A percentile compares a stretch with the other conserved stretches of the same genome.
These are phyloP conservation scores for Zophobas morio DNA, from an alignment of 1,140 invertebrate genomes.

Conservation along the genomic window DNA sequence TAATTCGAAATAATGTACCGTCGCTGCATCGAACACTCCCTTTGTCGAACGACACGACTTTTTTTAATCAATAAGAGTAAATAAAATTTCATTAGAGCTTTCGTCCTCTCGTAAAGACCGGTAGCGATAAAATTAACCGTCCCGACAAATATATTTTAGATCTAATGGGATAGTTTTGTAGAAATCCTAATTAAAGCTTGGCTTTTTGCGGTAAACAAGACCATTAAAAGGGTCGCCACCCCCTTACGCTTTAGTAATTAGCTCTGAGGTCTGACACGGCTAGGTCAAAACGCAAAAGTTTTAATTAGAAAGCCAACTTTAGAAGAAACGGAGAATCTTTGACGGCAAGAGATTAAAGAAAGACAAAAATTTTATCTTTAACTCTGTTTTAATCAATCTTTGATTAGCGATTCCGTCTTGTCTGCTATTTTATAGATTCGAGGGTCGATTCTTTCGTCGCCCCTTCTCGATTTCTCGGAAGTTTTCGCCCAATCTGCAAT, in stretches of 20 bases:
- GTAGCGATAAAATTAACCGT: conserved; percentile 3
- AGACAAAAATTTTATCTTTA: background rate
- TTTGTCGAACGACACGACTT: background rate
- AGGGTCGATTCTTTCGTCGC: too few species aligned
- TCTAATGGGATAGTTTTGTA: conserved; percentile 30
- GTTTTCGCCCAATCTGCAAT: too few species aligned
- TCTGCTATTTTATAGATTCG: too few species aligned
- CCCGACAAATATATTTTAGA: conserved; percentile 24
- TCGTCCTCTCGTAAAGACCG: background rate
- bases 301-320: conserved; percentile 16
- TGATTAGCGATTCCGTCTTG: too few species aligned
- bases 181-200: conserved; percentile 22
- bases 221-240: conserved; percentile 23
- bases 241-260: conserved; percentile 11
- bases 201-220: conserved; percentile 27
- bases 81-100: conserved; percentile 11
- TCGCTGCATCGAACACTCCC: too few species aligned
- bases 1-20: too few species aligned
- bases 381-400: background rate
- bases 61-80: conserved; percentile 13
- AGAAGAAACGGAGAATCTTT: conserved; percentile 1
- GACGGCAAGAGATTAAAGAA: conserved; percentile 14
- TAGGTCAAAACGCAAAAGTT: conserved; percentile 19
- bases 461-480: too few species aligned
- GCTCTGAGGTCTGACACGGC: conserved; percentile 2